Conservation (phyloP, 2,888 invertebrate species). For the Odontomyia ornata region DNA sequence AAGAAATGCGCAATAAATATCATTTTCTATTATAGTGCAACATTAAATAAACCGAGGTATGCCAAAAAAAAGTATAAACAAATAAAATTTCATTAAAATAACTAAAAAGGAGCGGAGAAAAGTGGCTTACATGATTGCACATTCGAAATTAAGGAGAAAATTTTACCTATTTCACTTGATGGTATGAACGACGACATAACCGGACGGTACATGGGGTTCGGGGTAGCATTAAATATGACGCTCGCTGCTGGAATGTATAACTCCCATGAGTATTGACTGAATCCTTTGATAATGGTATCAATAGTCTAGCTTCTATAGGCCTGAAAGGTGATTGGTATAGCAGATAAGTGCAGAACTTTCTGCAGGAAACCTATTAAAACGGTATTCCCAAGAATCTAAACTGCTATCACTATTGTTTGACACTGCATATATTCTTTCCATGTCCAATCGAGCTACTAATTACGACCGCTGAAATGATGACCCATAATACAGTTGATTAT, state of each 20-base stretch:
- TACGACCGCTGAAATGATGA: constrained; percentile 59
- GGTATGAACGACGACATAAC: constrained; percentile 62
- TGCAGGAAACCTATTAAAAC: constrained; percentile 69
- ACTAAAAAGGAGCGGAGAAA: constrained; percentile 71
- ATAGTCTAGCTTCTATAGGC: constrained; percentile 58
- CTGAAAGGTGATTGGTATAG: constrained; percentile 59
- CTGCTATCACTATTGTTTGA: constrained; percentile 65
- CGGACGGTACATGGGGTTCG: constrained; percentile 63
- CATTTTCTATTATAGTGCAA: no score
- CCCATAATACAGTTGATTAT: constrained; percentile 62
- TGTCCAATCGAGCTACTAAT: constrained; percentile 61
- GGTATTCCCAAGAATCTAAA: constrained; percentile 69
- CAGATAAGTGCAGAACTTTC: constrained; percentile 61
- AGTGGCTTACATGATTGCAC: constrained; percentile 73
- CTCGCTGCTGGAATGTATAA: constrained; percentile 55
- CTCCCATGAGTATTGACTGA: constrained; percentile 54
- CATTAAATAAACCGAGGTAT: no score
- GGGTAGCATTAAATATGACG: constrained; percentile 59
- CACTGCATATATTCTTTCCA: constrained; percentile 60
- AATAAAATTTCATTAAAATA: no score
- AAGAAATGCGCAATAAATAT: no score
- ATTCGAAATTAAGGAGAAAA: constrained; percentile 74
- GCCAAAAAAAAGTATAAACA: no score
- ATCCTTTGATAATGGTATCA: constrained; percentile 60
- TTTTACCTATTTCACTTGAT: constrained; percentile 67